These are phyloP conservation scores for Muscicapa adusta DNA, from an alignment of 2,113 vertebrate genomes.

Conservation along the genomic window DNA sequence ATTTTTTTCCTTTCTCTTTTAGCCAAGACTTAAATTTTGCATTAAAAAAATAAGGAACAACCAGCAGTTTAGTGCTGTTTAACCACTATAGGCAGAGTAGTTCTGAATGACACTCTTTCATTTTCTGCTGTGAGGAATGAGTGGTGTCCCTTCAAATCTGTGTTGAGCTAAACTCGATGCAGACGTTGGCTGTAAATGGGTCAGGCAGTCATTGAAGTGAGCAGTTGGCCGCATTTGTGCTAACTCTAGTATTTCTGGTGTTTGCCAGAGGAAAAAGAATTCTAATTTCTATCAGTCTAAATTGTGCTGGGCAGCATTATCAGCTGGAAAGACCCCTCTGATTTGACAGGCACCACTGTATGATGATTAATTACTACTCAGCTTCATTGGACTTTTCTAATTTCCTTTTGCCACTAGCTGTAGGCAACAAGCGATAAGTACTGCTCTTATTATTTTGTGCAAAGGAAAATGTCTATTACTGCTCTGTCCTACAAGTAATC, in stretches of 20 bases:
- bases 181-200: constrained; percentile 60
- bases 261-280: constrained; percentile 88
- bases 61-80: background rate
- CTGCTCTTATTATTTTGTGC: constrained; percentile 93
- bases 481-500: constrained; percentile 75
- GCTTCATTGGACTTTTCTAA: constrained; percentile 91
- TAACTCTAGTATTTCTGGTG: constrained; percentile 72
- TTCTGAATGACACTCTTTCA: background rate
- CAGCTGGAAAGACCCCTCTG: constrained; percentile 91
- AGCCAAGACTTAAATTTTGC: background rate
- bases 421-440: constrained; percentile 93
- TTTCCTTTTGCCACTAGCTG: constrained; percentile 89
- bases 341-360: constrained; percentile 95
- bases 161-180: constrained; percentile 2
- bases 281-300: constrained; percentile 97
- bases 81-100: background rate
- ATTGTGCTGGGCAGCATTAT: constrained; percentile 97
- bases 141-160: background rate
- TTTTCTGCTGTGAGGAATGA: background rate
- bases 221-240: constrained; percentile 77
- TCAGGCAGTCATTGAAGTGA: constrained; percentile 81
- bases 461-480: constrained; percentile 87
- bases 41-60: background rate
- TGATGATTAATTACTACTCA: constrained; percentile 99
- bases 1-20: background rate